Base-by-base conservation (phyloP, 2,888 invertebrate species). In the Synergus umbraculus region DNA sequence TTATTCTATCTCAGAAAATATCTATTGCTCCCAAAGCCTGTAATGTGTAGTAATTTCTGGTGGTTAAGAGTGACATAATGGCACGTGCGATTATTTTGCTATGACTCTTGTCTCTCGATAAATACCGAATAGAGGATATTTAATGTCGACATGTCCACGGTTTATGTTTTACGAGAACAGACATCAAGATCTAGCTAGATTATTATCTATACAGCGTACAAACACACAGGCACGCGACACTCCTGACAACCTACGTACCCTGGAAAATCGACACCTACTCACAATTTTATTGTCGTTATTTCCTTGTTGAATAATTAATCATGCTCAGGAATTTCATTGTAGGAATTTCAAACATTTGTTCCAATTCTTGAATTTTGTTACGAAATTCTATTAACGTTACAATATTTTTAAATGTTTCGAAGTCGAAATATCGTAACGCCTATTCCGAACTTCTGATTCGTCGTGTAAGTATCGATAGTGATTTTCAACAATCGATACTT, bases 251-350 rank as follows among this genome's bases (percentile, higher is more conserved):
- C 73, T 73, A 73, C 73, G 29, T 54, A 58, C 12, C 37, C 54
- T 54, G 12, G 73, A 73, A 58, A 58, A 73, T 37, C 54, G 12
- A 73, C 73, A 73, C 73, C 73, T 73, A 73, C 73, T 73, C 73
- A 15, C 29, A 37, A 73, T 9, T 58, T 54, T 73, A 73, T 73
- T 73, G 13, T n/a, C 41, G 13, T 12, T 73, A 73, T 73, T 73
- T 73, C 73, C 73, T 73, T 41, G 37, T 73, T 73, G 73, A 73
- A 73, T 73, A 73, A 73, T 73, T 73, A 73, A 41, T 54, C 4
- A 12, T 2, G 13, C 18, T 63, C 41, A 41, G 54, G 54, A 73
- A 58, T 73, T 49, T 73, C 18, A 73, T 58, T 22, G 2, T n/a
- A 9, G 37, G 54, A 73, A 73, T 73, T 54, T 29, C 41, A 73